These are phyloP conservation scores for Cyprinodon brontotheroides DNA, from an alignment of 2,113 vertebrate species.

Conservation along the genomic window DNA sequence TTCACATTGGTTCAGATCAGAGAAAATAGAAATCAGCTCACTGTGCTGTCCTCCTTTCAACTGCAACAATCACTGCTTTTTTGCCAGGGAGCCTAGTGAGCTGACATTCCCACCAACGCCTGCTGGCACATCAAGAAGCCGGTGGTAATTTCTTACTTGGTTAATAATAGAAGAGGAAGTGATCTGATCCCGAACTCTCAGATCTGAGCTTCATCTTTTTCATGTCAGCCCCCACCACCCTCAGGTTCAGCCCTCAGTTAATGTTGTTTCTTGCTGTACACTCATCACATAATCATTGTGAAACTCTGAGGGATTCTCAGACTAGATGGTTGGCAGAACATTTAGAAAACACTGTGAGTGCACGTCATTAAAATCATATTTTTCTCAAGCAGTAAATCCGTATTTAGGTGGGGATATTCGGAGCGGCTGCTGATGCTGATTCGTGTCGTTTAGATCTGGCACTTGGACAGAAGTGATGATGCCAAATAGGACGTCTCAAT, in stretches of 20 bases:
- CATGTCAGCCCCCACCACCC: conserved; percentile 1
- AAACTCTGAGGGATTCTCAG: conserved; percentile 14
- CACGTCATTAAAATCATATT: conserved; percentile 46
- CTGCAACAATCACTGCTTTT: conserved; percentile 45
- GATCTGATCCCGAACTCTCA: conserved; percentile 24
- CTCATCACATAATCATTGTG: conserved; percentile 10
- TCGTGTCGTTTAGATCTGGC: conserved; percentile 48
- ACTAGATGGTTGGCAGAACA: conserved; percentile 15
- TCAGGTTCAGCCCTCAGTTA: conserved; percentile 12
- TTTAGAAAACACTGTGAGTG: conserved; percentile 23
- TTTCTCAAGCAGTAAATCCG: conserved; percentile 42
- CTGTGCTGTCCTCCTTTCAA: conserved; percentile 32
- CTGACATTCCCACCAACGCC: conserved; percentile 35
- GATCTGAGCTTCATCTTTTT: conserved; percentile 23
- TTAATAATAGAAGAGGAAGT: conserved; percentile 48
- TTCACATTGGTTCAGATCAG: conserved; percentile 14
- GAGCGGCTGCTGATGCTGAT: conserved; percentile 23
- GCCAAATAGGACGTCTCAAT: conserved; percentile 56
- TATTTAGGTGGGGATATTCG: conserved; percentile 34
- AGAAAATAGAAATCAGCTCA: conserved; percentile 13
- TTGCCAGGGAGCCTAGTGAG: conserved; percentile 32
- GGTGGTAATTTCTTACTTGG: conserved; percentile 34
- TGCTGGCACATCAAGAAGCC: conserved; percentile 34
- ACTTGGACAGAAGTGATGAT: conserved; percentile 26
- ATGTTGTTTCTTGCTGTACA: conserved; percentile 19